Conservation (phyloP, 2,113 vertebrate genomes). For the Bos indicus region DNA sequence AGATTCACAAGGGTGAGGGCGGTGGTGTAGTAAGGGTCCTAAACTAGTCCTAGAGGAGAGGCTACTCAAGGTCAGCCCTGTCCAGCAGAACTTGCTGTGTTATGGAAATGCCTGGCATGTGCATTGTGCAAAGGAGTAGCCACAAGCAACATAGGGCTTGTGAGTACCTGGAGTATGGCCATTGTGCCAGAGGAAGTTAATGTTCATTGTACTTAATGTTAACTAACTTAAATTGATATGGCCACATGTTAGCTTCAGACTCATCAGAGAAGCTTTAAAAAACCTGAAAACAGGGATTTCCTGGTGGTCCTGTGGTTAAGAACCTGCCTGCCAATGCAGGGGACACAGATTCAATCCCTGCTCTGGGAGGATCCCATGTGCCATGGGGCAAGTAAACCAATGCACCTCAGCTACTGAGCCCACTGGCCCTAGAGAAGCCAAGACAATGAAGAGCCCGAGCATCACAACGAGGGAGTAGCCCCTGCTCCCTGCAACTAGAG, state of each 20-base stretch:
- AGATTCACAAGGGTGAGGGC: background rate
- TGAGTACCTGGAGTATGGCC: background rate
- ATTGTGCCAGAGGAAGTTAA: background rate
- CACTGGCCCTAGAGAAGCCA: background rate
- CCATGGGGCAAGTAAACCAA: background rate
- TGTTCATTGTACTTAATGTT: background rate
- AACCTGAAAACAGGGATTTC: background rate
- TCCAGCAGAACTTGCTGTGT: background rate
- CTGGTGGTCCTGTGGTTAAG: background rate
- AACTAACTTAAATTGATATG: background rate
- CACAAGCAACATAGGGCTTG: background rate
- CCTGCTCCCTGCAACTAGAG: background rate
- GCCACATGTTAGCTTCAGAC: background rate
- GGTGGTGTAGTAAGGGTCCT: background rate
- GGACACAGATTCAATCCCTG: background rate
- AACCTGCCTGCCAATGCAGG: background rate
- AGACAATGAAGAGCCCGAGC: rapidly evolving
- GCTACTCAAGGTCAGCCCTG: background rate
- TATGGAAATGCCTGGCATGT: background rate
- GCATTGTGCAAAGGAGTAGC: background rate
- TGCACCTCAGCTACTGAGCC: background rate
- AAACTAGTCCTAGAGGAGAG: background rate
- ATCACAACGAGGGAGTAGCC: background rate
- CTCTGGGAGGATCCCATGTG: background rate
- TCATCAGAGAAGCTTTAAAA: background rate